Evolutionary conservation across 2,888 invertebrate species (phyloP), one percentile per base, ranked within the genome.

Genomic region (Xestia ashworthii): DNA sequence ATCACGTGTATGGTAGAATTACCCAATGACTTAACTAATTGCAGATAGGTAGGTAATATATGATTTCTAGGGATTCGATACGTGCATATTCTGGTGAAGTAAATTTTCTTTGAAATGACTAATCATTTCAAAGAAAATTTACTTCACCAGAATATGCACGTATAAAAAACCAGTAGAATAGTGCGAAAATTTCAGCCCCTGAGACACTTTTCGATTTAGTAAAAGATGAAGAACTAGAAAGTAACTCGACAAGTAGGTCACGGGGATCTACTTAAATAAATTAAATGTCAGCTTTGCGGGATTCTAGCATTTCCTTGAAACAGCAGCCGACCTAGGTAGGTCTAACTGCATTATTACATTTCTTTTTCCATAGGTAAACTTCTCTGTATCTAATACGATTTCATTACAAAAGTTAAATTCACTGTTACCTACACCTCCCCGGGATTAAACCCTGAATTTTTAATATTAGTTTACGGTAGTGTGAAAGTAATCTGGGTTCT

Each of bases 391-490:
- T 60, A 80, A 84, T 50, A 41, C 38, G 9, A 75, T 85, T 38
- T 22, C 71, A 75, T 85, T 80, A 38, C 38, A 72, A 71, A 85
- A 83, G 41, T 70, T 74, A 48, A 74, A 83, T 66, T 74, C 69
- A 69, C 71, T 69, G 62, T 58, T 46, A 46, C 46, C 65, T 65
- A 14, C 64, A 50, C 66, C 48, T 71, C 6, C 14, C 19, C 70
- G 76, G 69, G 84, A 83, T 83, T 86, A 83, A 83, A 74, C 50
- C 46, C 71, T 86, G 83, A 86, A 83, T 83, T 83, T 83, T 86
- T 85, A 44, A 81, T 73, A 74, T 71, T 67, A 74, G 85, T 80
- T 85, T 78, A 87, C 66, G 72, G 71, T 67, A 68, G 77, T 84
- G 60, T 48, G 68, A 74, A 75, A 71, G 71, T 71, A 74, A 73